Conservation (phyloP, 2,113 vertebrate species). For the Panthera leo region DNA sequence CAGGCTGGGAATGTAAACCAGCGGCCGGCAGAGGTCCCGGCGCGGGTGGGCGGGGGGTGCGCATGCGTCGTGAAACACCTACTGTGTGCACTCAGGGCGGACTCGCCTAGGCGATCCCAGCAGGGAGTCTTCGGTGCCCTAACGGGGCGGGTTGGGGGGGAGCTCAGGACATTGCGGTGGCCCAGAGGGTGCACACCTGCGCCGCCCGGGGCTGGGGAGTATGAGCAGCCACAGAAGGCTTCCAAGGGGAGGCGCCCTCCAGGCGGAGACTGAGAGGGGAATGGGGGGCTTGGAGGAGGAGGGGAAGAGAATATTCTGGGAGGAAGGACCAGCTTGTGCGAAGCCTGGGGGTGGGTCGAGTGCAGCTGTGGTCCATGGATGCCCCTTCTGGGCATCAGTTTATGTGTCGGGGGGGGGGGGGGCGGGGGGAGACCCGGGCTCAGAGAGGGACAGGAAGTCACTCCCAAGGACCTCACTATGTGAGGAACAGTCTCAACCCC, state of each 20-base stretch:
- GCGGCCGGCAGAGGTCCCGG: neutral
- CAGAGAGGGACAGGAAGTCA: neutral
- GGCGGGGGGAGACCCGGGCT: neutral
- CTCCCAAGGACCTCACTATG: neutral
- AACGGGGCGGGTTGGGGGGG: no score
- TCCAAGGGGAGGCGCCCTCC: neutral
- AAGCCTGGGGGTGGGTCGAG: neutral
- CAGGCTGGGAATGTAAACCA: constrained; percentile 53
- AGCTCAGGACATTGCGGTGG: neutral
- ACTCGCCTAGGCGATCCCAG: neutral
- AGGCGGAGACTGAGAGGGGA: neutral
- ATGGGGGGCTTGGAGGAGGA: no score
- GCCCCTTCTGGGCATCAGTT: neutral
- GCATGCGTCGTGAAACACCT: neutral
- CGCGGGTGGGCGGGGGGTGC: no score
- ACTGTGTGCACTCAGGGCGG: neutral
- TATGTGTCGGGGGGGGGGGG: neutral
- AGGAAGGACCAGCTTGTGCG: neutral
- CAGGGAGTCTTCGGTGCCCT: neutral
- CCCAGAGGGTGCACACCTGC: neutral
- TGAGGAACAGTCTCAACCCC: neutral
- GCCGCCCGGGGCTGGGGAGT: neutral
- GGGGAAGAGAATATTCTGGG: neutral
- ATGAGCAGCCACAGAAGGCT: neutral
- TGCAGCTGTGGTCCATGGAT: neutral